Conservation (phyloP, 2,113 vertebrate genomes). For the Rana temporaria region DNA sequence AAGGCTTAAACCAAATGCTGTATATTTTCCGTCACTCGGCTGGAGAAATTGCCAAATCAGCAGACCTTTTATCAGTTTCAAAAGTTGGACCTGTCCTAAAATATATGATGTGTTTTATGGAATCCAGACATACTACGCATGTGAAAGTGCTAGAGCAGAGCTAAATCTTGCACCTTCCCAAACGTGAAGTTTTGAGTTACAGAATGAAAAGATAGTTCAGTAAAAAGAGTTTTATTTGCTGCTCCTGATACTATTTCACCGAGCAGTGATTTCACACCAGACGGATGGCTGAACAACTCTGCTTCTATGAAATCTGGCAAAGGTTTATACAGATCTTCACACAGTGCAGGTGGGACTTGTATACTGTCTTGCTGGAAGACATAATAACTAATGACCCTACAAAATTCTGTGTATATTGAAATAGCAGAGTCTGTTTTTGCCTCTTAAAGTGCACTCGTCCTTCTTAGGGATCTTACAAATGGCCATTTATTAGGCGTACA, state of each 20-base stretch:
- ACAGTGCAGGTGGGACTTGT: conserved; percentile 10
- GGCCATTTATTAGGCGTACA: too few species aligned
- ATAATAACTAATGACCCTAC: conserved; percentile 5
- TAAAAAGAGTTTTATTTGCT: conserved; percentile 23
- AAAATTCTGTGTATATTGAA: background rate
- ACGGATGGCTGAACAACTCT: conserved; percentile 16
- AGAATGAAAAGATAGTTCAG: conserved; percentile 22
- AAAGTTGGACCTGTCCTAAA: conserved; percentile 24
- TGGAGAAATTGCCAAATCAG: background rate
- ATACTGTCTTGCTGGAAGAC: conserved; percentile 6
- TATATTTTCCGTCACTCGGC: background rate
- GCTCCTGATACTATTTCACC: conserved; percentile 26
- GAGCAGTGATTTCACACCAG: conserved; percentile 14
- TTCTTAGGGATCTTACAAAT: background rate
- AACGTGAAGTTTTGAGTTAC: conserved; percentile 26
- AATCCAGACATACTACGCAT: conserved; percentile 17
- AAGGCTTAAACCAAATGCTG: background rate
- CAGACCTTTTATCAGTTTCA: background rate
- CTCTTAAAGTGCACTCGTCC: background rate
- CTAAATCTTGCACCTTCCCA: conserved; percentile 14
- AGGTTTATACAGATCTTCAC: conserved; percentile 16
- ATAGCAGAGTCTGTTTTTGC: background rate
- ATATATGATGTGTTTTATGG: conserved; percentile 38
- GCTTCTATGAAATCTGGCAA: conserved; percentile 4
- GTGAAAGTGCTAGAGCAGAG: background rate